Evolutionary conservation across 1,140 invertebrate species (phyloP), one percentile per base, ranked within the genome.

Genomic region (Temnothorax curvispinosus): DNA sequence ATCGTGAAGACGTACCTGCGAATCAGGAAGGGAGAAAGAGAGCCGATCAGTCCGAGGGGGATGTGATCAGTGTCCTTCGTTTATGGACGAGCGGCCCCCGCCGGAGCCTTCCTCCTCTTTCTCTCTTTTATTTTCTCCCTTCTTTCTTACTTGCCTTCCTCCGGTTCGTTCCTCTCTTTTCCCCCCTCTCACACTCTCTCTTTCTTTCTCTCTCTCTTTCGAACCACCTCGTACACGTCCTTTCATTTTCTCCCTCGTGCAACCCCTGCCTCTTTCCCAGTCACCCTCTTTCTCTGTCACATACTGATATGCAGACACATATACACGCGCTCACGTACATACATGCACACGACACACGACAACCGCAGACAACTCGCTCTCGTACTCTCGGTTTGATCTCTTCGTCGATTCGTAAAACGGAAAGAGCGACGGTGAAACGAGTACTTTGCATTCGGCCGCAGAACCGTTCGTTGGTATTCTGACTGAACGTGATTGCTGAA

Each of bases 1-100:
- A 99, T 99, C 77, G 98, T 99, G 95, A 99, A 99, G 92, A 99
- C 96, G 95, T 99, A 99, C 96, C 99, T 99, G 96, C 72, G 96
- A 96, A 94, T 92, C 92, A 93, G 60, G 91, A 91, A 91, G 88
- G 89, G 77, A 94, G 92, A 94, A 93, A 92, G 87, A 92, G 85
- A 91, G 77, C 85, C 89, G 86, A 94, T 94, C 91, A 94, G 93
- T 94, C 88, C 87, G 86, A 87, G 84, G 52, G 72, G 89, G 77
- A 80, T 88, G 87, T 92, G 87, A 92, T 92, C 89, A 69, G 72
- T 77, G 87, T 87, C 82, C 86, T 78, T 87, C 56, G 90, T 91
- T 90, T 87, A 89, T 90, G 92, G 91, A 95, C 94, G 94, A 95
- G 94, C 94, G 93, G 94, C 93, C 93, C 93, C 93, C 94, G 92